phyloP scores from a whole-genome alignment of 2,888 invertebrate genomes.

The Amiota minor region DNA sequence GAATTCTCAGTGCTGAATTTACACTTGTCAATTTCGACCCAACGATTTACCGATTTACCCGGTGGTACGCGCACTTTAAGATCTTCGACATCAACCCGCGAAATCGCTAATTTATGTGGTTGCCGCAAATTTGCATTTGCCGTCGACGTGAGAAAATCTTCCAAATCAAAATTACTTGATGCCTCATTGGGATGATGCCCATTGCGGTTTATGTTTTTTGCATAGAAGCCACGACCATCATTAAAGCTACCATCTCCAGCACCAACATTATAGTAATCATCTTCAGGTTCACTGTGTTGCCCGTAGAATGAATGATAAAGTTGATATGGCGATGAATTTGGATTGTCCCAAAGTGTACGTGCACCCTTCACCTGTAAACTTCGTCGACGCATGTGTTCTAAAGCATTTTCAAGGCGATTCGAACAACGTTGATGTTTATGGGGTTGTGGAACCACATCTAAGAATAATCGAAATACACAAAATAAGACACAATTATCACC shows the following conservation, averaged over 20 bases:
- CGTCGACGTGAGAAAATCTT: constrained; percentile 44
- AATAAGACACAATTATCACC: too few species aligned
- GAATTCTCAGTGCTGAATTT: constrained; percentile 83
- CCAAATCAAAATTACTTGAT: constrained; percentile 50
- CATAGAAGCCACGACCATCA: constrained; percentile 57
- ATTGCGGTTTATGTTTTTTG: constrained; percentile 56
- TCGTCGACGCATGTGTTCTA: constrained; percentile 77
- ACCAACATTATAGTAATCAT: constrained; percentile 58
- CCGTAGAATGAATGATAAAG: constrained; percentile 70
- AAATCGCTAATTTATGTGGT: constrained; percentile 60
- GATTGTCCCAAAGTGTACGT: constrained; percentile 60
- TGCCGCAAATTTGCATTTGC: constrained; percentile 47
- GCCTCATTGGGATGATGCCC: constrained; percentile 44
- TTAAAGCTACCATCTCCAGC: constrained; percentile 45
- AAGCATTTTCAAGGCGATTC: constrained; percentile 79
- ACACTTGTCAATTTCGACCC: constrained; percentile 84
- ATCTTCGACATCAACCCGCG: constrained; percentile 69
- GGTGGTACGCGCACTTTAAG: constrained; percentile 79
- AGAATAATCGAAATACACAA: background rate
- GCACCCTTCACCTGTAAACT: constrained; percentile 63
- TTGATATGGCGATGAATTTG: constrained; percentile 68
- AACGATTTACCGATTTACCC: constrained; percentile 76
- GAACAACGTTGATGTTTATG: constrained; percentile 77
- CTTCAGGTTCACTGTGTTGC: constrained; percentile 54
- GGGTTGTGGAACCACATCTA: constrained; percentile 52